Evolutionary conservation across 37 sponge, comb jelly and placozoan genomes (phyloP).

Genomic region (Diacarnus erythraeanus): DNA sequence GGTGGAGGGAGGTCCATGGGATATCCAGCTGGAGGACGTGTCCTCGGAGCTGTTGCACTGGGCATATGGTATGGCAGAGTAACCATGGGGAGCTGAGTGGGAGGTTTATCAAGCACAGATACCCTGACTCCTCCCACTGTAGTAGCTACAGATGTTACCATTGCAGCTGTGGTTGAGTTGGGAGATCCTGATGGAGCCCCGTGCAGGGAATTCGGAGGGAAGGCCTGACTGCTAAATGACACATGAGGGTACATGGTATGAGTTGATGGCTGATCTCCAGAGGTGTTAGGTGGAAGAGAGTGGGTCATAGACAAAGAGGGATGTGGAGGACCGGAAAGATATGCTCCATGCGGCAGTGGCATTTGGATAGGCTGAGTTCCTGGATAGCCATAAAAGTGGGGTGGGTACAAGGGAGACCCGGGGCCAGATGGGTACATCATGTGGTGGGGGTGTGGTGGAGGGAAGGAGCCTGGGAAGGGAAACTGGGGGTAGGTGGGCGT

Average conservation of each 20-base stretch:
- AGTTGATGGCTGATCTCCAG: background rate
- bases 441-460: conserved; percentile 18
- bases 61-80: conserved; percentile 23
- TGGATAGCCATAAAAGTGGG: conserved; percentile 13
- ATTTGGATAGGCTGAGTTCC: conserved; percentile 20
- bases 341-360: conserved; percentile 5
- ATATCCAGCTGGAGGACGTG: background rate
- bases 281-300: background rate
- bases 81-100: conserved; percentile 42
- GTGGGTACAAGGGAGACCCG: conserved; percentile 28
- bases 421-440: conserved; percentile 11
- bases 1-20: background rate
- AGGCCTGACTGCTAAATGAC: background rate
- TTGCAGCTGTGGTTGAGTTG: background rate
- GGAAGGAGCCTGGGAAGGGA: conserved; percentile 10
- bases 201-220: background rate
- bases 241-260: background rate
- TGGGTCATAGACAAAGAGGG: background rate
- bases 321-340: background rate
- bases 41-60: background rate
- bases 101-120: conserved; percentile 47
- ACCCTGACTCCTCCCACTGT: conserved; percentile 45
- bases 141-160: conserved; percentile 1
- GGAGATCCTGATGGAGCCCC: background rate
- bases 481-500: conserved; percentile 8